These are phyloP conservation scores for Tricholauxania praeusta DNA, from an alignment of 2,888 invertebrate genomes.

Conservation along the genomic window DNA sequence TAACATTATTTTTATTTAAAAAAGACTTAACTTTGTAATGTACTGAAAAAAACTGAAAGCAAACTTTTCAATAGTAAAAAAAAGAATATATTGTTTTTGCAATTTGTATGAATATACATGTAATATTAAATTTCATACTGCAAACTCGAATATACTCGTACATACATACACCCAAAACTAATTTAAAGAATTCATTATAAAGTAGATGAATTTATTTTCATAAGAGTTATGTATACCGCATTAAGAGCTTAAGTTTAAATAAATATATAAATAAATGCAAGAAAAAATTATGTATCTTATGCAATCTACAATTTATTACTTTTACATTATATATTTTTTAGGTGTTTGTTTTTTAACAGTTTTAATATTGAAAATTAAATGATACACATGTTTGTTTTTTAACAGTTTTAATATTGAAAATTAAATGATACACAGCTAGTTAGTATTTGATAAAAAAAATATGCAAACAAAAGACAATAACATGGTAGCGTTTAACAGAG, in stretches of 20 bases:
- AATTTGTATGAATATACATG: background rate
- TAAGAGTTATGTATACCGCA: background rate
- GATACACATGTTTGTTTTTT: background rate
- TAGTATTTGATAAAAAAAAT: too few relatives aligned
- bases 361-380: too few relatives aligned
- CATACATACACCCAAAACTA: too few relatives aligned
- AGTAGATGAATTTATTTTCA: too few relatives aligned
- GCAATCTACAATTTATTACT: too few relatives aligned
- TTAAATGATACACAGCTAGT: too few relatives aligned
- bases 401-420: too few relatives aligned
- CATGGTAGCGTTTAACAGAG: too few relatives aligned
- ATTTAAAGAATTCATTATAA: too few relatives aligned
- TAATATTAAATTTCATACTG: background rate
- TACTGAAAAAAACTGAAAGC: background rate
- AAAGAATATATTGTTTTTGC: background rate
- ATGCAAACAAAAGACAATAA: too few relatives aligned
- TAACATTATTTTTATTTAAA: background rate
- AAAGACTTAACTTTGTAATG: conserved; percentile 30
- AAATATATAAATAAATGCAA: conserved; percentile 13
- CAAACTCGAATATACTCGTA: background rate
- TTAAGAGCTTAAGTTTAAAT: conserved; percentile 6
- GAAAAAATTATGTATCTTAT: background rate
- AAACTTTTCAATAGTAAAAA: background rate
- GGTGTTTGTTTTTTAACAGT: background rate
- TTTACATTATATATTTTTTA: too few relatives aligned